These are phyloP conservation scores for Drosophila parvula DNA, from an alignment of 1,140 invertebrate genomes.

Conservation along the genomic window DNA sequence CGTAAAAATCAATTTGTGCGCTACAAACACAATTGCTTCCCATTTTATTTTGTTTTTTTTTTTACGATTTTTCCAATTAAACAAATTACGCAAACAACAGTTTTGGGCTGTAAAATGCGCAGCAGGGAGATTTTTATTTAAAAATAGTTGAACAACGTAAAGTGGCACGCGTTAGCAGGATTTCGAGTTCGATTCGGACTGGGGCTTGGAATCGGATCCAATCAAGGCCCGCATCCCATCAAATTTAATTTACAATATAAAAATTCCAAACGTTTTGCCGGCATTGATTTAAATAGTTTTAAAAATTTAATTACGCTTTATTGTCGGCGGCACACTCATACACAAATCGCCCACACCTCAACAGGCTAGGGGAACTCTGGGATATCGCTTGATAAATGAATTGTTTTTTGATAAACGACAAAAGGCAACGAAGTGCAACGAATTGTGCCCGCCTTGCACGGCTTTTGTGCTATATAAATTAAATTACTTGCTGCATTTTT, in stretches of 20 bases:
- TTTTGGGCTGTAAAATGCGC: slow-evolving; percentile 47
- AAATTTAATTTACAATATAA: slow-evolving; percentile 73
- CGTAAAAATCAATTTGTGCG: slow-evolving; percentile 76
- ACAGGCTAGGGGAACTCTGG: neutral
- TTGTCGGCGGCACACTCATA: slow-evolving; percentile 27
- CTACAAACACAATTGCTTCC: slow-evolving; percentile 46
- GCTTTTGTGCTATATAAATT: slow-evolving; percentile 37
- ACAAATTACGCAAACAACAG: slow-evolving; percentile 74
- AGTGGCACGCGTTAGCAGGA: slow-evolving; percentile 62
- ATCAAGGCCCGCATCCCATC: slow-evolving; percentile 58
- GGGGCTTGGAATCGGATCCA: slow-evolving; percentile 14
- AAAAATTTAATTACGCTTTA: slow-evolving; percentile 68
- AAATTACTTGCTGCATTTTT: slow-evolving; percentile 64
- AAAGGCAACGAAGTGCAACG: slow-evolving; percentile 70
- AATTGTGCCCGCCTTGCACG: slow-evolving; percentile 47
- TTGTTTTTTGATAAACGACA: slow-evolving; percentile 40
- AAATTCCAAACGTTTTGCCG: slow-evolving; percentile 60
- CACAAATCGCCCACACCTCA: slow-evolving; percentile 17
- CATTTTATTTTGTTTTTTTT: slow-evolving; percentile 44
- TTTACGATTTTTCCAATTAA: slow-evolving; percentile 82
- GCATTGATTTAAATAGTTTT: slow-evolving; percentile 75
- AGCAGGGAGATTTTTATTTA: slow-evolving; percentile 32
- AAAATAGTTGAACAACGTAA: slow-evolving; percentile 49
- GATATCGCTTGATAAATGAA: slow-evolving; percentile 29
- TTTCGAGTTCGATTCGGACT: slow-evolving; percentile 13